Base-by-base conservation (phyloP, 2,797 vertebrate species). In the Taeniopygia guttata region DNA sequence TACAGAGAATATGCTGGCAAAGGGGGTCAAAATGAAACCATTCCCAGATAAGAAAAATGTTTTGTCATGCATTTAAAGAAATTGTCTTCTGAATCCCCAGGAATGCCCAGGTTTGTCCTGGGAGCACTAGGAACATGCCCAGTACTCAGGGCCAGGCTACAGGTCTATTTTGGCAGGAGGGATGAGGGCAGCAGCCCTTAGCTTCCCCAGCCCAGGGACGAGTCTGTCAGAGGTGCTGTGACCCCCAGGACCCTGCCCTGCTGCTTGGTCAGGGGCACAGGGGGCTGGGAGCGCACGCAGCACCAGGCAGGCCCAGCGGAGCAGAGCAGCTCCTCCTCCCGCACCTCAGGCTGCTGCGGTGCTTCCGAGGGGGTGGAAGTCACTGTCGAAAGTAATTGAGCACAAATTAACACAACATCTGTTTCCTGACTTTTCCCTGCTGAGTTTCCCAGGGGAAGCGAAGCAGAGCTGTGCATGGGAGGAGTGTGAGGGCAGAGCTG, bases 331-430 rank as follows among this genome's bases (percentile, higher is more conserved):
- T 70, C 51, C 64, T 1, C 7, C 46, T 25, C 70, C 27, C 43
- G 11, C 73, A 59, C 74, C n/a, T 9, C 9, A 1, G 22, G 5
- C 66, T 26, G 45, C 15, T 7, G 23, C 3, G 0, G 17, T 4
- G 14, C 76, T 54, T 97, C 84, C 5, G 36, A 93, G 87, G 88
- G 80, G 86, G 91, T 84, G 96, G 95, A 96, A 97, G 93, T 68
- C n/a, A 10, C 92, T 94, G 94, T 94, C 72, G 30, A 94, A 97
- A 97, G 97, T 98, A 98, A 98, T 98, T 84, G 96, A 97, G 97
- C 97, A 96, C 96, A 97, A 97, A 98, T 98, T 97, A 98, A 96
- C 95, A 83, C 92, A 94, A 96, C 98, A 98, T 98, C 98, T 98
- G 98, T 94, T 98, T 97, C 82, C 96, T 97, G 96, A 97, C 97